phyloP scores from a whole-genome alignment of 2,888 invertebrate species.

The Pocota personata region DNA sequence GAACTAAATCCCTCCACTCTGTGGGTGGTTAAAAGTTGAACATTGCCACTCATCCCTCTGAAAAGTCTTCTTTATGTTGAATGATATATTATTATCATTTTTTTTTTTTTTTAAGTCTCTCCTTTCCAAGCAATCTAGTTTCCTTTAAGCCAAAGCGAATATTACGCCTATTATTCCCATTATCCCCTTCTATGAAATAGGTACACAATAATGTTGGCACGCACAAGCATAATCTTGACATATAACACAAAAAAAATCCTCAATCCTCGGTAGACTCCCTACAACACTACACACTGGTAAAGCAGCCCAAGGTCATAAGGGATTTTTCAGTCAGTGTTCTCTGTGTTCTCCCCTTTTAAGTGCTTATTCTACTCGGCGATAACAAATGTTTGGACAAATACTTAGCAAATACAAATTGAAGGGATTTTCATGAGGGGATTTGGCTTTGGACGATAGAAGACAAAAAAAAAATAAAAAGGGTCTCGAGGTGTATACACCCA shows the following conservation, averaged over 20 bases:
- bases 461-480: not conserved
- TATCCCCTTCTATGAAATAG: constrained; percentile 24
- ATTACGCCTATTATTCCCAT: constrained; percentile 26
- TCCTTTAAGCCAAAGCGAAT: constrained; percentile 8
- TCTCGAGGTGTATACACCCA: constrained; percentile 7
- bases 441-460: not conserved
- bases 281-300: not conserved
- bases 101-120: not conserved
- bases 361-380: not conserved
- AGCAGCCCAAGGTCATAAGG: constrained; percentile 24
- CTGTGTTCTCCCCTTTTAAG: not conserved
- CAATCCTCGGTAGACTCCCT: not conserved
- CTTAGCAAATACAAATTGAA: constrained; percentile 20
- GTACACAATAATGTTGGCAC: constrained; percentile 44
- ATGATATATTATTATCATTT: constrained; percentile 30
- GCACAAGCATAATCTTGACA: constrained; percentile 56
- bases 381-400: constrained; percentile 52
- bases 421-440: constrained; percentile 17
- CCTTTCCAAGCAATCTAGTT: constrained; percentile 4
- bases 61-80: constrained; percentile 28
- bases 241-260: constrained; percentile 17
- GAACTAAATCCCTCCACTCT: not conserved
- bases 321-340: constrained; percentile 11
- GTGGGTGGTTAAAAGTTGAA: constrained; percentile 7
- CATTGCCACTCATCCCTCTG: constrained; percentile 40